A percentile compares a stretch with the other conserved stretches of the same genome.
phyloP scores from a whole-genome alignment of 2,113 vertebrate species.

The Nibea albiflora region DNA sequence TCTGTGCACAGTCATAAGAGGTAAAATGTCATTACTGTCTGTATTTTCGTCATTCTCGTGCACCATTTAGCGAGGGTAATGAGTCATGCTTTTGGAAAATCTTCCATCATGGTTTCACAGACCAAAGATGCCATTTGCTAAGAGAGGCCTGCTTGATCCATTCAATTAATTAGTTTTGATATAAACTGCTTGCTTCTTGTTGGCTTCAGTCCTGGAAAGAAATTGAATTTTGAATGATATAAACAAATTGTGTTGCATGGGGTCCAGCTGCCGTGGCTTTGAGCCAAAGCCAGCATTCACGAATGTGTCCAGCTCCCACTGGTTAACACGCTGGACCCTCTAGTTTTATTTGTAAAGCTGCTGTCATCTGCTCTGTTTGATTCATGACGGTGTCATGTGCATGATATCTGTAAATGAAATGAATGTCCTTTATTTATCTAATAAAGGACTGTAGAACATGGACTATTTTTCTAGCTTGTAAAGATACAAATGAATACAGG shows the following conservation, averaged over 20 bases:
- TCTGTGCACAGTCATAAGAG: slow-evolving; percentile 28
- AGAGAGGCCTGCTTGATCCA: slow-evolving; percentile 71
- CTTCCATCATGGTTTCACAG: slow-evolving; percentile 60
- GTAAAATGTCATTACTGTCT: slow-evolving; percentile 53
- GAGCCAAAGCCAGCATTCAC: slow-evolving; percentile 58
- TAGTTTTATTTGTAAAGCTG: slow-evolving; percentile 52
- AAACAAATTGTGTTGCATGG: slow-evolving; percentile 75
- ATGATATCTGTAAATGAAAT: slow-evolving; percentile 26
- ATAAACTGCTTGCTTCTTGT: slow-evolving; percentile 79
- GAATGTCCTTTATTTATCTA: slow-evolving; percentile 10
- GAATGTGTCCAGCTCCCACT: slow-evolving; percentile 42
- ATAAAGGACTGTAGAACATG: neutral
- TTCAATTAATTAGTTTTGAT: slow-evolving; percentile 82
- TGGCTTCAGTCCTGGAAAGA: slow-evolving; percentile 81
- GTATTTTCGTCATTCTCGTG: slow-evolving; percentile 42
- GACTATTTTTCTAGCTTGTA: slow-evolving; percentile 2
- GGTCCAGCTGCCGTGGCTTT: slow-evolving; percentile 56
- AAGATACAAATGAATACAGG: slow-evolving; percentile 17
- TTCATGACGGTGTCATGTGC: slow-evolving; percentile 34
- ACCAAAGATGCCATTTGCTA: slow-evolving; percentile 68
- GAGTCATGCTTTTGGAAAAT: slow-evolving; percentile 68
- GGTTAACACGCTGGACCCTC: slow-evolving; percentile 55
- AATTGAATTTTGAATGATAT: slow-evolving; percentile 85
- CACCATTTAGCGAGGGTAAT: slow-evolving; percentile 55
- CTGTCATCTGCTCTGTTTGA: slow-evolving; percentile 55